Base-by-base conservation (phyloP, 2,113 vertebrate genomes). In the Misgurnus mizolepis region DNA sequence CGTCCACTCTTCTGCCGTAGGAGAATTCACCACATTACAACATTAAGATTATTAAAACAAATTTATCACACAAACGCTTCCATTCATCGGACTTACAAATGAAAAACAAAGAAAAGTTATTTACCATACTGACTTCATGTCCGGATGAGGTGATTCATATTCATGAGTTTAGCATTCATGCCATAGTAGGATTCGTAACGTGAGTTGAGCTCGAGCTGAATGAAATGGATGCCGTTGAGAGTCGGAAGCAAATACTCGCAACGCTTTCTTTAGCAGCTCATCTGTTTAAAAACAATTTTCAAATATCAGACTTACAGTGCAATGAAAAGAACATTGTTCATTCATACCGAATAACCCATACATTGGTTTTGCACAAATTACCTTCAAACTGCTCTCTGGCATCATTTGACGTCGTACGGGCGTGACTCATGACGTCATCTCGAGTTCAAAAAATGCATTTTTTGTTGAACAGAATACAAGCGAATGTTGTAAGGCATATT, bases 201-300 rank as follows among this genome's bases (percentile, higher is more conserved):
- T 60, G 9, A 74, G 68, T 67, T 64, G 64, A 73, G 8, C 72
- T 76, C 43, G 73, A 76, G 65, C 22, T 83, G 5, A 5, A 65
- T 70, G 45, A 82, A 85, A 82, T 69, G 83, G 89, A 83, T 87
- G 89, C 89, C 89, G 90, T 92, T 91, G 86, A 79, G 85, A 81
- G 84, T 68, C 84, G 66, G 15, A n/a, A 58, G 10, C 45, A 11
- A 4, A 22, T 15, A 41, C 6, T 2, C n/a, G 49, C 5, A 43
- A 4, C 0, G 4, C 0, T 5, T n/a, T 34, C 41, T 55, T 11
- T 10, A 17, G 4, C 12, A 6, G 3, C 55, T 15, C 1, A 2
- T 22, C 4, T 60, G 55, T 43, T 60, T 58, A 43, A 73, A 60
- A 34, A 34, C 27, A 34, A 34, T 34, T 2, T 34, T 34, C 9